These are phyloP conservation scores for Mastacembelus armatus DNA, from an alignment of 2,797 vertebrate species.

Conservation along the genomic window DNA sequence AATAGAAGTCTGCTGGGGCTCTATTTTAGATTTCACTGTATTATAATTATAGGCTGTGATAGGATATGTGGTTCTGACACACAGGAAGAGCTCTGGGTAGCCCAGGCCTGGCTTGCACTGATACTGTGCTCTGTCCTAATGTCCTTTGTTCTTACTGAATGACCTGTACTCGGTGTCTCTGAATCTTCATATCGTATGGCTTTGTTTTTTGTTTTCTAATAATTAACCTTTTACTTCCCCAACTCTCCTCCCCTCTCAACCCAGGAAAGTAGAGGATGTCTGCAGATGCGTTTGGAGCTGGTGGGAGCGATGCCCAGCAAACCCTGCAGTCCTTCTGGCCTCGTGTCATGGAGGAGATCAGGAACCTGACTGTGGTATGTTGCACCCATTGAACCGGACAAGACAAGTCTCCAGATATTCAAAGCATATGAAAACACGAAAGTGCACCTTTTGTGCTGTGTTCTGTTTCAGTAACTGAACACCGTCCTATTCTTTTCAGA, in stretches of 20 bases:
- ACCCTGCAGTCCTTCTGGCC: slow-evolving; percentile 99
- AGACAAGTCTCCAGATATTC: neutral
- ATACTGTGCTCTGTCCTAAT: slow-evolving; percentile 11
- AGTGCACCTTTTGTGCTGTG: neutral
- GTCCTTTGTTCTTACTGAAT: slow-evolving; percentile 7
- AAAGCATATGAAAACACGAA: neutral
- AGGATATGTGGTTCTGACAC: slow-evolving; percentile 55
- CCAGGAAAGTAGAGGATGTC: slow-evolving; percentile 89
- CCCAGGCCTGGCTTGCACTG: slow-evolving; percentile 9
- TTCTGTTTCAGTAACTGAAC: slow-evolving; percentile 27
- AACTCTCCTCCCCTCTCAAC: slow-evolving; percentile 13
- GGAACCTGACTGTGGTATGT: slow-evolving; percentile 95
- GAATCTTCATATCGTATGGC: neutral
- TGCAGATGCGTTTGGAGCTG: slow-evolving; percentile 90
- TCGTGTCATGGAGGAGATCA: slow-evolving; percentile 97
- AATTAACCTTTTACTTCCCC: slow-evolving; percentile 18
- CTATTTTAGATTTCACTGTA: slow-evolving; percentile 64
- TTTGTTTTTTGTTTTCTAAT: slow-evolving; percentile 19
- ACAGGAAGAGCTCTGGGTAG: slow-evolving; percentile 35
- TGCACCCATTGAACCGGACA: neutral
- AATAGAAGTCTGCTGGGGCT: slow-evolving; percentile 46
- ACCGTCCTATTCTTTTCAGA: slow-evolving; percentile 84
- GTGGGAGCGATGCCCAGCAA: slow-evolving; percentile 95
- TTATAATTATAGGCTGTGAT: slow-evolving; percentile 58
- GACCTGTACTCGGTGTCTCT: slow-evolving; percentile 3